Evolutionary conservation across 2,888 invertebrate species (phyloP).

Genomic region (Drosophila testacea): DNA sequence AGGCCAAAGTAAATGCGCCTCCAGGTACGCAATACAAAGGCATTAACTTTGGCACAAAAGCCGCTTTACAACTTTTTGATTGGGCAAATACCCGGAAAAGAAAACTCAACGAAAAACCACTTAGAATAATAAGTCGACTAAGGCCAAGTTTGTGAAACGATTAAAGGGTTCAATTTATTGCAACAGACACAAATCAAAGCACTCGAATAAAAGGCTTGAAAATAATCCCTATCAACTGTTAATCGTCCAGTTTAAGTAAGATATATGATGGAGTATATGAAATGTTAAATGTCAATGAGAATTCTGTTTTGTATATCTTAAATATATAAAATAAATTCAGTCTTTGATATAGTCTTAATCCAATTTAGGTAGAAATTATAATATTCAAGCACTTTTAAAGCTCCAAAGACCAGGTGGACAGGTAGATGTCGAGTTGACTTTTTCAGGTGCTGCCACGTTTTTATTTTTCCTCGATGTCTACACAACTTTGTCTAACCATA

Average conservation of each 20-base stretch:
- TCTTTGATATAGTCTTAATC: not conserved
- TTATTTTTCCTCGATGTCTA: conserved; percentile 54
- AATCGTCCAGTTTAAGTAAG: not conserved
- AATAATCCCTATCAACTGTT: not conserved
- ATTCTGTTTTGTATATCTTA: not conserved
- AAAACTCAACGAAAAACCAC: conserved; percentile 54
- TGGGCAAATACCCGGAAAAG: conserved; percentile 50
- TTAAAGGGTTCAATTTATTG: conserved; percentile 28
- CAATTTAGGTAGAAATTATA: not conserved
- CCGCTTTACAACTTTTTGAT: conserved; percentile 69
- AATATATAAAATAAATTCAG: not conserved
- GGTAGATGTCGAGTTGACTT: conserved; percentile 8
- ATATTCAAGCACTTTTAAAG: not conserved
- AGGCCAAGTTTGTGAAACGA: conserved; percentile 23
- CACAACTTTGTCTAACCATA: conserved; percentile 68
- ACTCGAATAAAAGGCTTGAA: not conserved
- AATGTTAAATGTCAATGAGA: not conserved
- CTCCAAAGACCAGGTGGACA: not conserved
- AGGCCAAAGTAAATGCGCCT: conserved; percentile 34
- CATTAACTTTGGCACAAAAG: conserved; percentile 32
- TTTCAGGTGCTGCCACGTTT: conserved; percentile 2
- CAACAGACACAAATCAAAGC: conserved; percentile 14
- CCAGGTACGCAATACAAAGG: conserved; percentile 35
- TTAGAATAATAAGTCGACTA: conserved; percentile 61
- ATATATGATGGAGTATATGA: not conserved